phyloP scores from a whole-genome alignment of 2,888 invertebrate genomes.

The Protophormia terraenovae region DNA sequence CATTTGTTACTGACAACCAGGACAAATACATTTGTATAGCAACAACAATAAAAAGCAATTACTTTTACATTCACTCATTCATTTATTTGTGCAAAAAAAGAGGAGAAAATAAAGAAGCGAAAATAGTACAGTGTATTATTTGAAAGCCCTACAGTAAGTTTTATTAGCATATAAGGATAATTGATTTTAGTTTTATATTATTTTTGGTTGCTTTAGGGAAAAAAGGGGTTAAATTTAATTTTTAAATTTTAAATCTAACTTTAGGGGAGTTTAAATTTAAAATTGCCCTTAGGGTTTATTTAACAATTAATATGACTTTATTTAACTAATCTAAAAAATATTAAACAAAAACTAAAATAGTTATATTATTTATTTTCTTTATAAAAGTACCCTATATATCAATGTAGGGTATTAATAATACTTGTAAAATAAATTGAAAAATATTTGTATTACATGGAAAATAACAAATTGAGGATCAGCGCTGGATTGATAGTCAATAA shows the following conservation, averaged over 20 bases:
- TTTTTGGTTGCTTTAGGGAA: too few relatives aligned
- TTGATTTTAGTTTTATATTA: neutral
- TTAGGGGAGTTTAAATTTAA: too few relatives aligned
- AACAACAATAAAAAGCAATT: conserved; percentile 55
- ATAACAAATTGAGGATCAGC: neutral
- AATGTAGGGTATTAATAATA: neutral
- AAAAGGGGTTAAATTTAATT: too few relatives aligned
- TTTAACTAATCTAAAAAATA: too few relatives aligned
- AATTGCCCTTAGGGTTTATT: too few relatives aligned
- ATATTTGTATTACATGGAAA: conserved; percentile 7
- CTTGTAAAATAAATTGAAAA: conserved; percentile 20
- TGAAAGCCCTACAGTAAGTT: neutral
- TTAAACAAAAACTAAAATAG: too few relatives aligned
- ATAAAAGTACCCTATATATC: too few relatives aligned
- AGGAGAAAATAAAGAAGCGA: neutral
- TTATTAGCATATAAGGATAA: neutral
- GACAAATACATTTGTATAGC: neutral
- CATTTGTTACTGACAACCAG: conserved; percentile 28
- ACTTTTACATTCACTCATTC: conserved; percentile 13
- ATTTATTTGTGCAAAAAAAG: conserved; percentile 7
- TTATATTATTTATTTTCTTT: too few relatives aligned
- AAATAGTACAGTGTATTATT: neutral
- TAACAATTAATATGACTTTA: too few relatives aligned
- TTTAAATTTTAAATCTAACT: too few relatives aligned
- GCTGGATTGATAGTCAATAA: neutral